Conservation (phyloP, 2,888 invertebrate genomes). For the Aleiodes alternator region DNA sequence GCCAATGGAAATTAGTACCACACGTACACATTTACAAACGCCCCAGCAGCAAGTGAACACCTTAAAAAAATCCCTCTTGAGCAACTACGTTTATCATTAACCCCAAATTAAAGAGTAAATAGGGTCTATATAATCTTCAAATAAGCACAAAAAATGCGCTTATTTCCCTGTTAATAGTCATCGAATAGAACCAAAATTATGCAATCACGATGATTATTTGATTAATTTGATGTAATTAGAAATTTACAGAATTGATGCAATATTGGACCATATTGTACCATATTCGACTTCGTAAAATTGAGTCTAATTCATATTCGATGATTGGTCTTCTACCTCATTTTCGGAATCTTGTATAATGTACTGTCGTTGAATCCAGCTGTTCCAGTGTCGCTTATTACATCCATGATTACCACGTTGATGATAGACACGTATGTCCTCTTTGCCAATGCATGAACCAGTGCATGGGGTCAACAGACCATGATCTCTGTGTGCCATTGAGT, state of each 20-base stretch:
- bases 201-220: too few relatives aligned
- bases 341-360: slow-evolving; percentile 70
- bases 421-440: slow-evolving; percentile 50
- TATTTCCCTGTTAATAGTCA: neutral
- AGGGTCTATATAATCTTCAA: too few relatives aligned
- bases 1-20: slow-evolving; percentile 31
- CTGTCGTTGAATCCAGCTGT: slow-evolving; percentile 66
- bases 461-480: slow-evolving; percentile 44
- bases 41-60: slow-evolving; percentile 15
- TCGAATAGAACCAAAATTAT: neutral
- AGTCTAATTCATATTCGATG: slow-evolving; percentile 18
- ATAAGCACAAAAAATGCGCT: neutral
- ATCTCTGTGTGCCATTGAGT: slow-evolving; percentile 57
- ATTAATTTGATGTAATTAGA: too few relatives aligned
- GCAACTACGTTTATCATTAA: slow-evolving; percentile 13
- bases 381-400: slow-evolving; percentile 60
- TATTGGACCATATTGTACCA: neutral
- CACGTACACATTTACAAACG: slow-evolving; percentile 22
- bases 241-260: too few relatives aligned
- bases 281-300: neutral
- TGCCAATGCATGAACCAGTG: slow-evolving; percentile 45
- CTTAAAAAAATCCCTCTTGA: slow-evolving; percentile 24
- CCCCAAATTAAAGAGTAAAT: neutral
- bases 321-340: slow-evolving; percentile 63
- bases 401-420: slow-evolving; percentile 46